Evolutionary conservation across 1,140 invertebrate genomes (phyloP), one percentile per base, ranked within the genome.

Genomic region (Apis cerana): DNA sequence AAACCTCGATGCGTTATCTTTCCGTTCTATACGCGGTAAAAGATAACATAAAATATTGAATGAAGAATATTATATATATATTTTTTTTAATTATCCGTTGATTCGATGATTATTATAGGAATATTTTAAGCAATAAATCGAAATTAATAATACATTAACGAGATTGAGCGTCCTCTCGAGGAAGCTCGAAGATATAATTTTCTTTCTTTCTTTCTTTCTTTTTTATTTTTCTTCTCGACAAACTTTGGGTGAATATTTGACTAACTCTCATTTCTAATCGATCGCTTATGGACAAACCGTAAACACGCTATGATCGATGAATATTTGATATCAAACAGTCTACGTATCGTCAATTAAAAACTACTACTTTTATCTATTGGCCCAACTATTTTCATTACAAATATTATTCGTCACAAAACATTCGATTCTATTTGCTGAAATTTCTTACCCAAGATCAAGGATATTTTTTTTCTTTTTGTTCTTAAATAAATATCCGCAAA

Each of bases 1-100:
- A 89, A 82, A 87, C 69, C 23, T 89, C 90, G 8, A 54, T 86
- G 52, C 81, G 85, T 21, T 92, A 91, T 54, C 70, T 91, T 59
- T 92, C 90, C 2, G 84, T 88, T 43, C 64, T 91, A 1, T 77
- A 70, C 9, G 81, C 89, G 8, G 71, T 82, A 33, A 88, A 85
- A 54, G 52, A 62, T 13, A 43, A 43, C 7, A 43, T 43, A 43
- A 43, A 43, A 43, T 0, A 0, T 43, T 43, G 33, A 43, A 43
- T 43, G 21, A 69, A 75, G 27, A 68, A 23, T 68, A 52, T 52
- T 52, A 52, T 13, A 8, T 17, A 54, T 48, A 33, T 48, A 1
- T 33, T 27, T 78, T 68, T 21, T n/a, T 23, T 33, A 48, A 23
- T 13, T 23, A 9, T 52, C 2, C 3, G 12, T 27, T 0, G 11